phyloP scores from a whole-genome alignment of 2,113 vertebrate species.

The Thamnophis sirtalis region DNA sequence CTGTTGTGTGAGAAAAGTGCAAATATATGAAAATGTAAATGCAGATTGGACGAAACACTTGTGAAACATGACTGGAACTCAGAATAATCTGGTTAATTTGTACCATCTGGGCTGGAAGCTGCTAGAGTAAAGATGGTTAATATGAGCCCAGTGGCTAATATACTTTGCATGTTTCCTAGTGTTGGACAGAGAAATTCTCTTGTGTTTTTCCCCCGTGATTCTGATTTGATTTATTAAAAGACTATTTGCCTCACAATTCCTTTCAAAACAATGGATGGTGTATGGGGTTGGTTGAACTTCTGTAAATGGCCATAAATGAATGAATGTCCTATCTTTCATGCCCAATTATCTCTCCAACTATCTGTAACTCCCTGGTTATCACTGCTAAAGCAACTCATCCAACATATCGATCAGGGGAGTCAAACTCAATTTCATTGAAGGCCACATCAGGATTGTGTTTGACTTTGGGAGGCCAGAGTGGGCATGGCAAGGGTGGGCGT shows the following conservation, averaged over 20 bases:
- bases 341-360: not conserved
- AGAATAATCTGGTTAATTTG: not conserved
- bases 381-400: not conserved
- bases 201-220: not conserved
- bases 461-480: no score
- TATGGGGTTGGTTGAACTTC: not conserved
- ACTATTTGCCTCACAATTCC: not conserved
- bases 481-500: no score
- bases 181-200: not conserved
- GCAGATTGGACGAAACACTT: not conserved
- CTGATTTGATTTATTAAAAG: not conserved
- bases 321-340: not conserved
- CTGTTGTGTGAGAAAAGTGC: not conserved
- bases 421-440: no score
- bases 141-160: not conserved
- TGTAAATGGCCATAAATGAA: not conserved
- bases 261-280: not conserved
- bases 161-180: not conserved
- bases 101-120: not conserved
- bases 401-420: not conserved
- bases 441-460: no score
- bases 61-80: not conserved
- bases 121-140: not conserved
- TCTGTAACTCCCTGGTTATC: not conserved
- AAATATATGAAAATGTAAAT: not conserved